Evolutionary conservation across 2,888 invertebrate species (phyloP), one percentile per base, ranked within the genome.

Genomic region (Hemithea aestivaria): DNA sequence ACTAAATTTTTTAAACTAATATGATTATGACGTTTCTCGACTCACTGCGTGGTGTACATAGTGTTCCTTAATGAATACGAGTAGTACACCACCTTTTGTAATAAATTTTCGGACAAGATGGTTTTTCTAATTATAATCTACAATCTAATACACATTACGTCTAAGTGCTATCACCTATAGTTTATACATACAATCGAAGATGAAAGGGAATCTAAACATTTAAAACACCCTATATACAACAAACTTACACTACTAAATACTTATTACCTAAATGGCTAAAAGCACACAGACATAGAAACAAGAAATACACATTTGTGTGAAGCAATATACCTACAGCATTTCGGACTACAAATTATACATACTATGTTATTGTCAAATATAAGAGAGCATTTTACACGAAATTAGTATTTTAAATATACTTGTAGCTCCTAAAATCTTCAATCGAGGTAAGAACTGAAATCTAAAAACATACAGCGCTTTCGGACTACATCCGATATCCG

Each of bases 191-290:
- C n/a, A 5, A 11, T 10, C 29, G 26, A 30, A 22, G 16, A 22
- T 22, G 16, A 26, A 30, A 30, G 9, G 29, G 21, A 21, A 25
- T 20, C 9, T 34, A 29, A 27, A 6, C 11, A 22, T 23, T 16
- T 28, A 39, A 28, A 30, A 41, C 36, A 24, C 36, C 41, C 2
- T 42, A 42, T 42, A 42, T 42, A 42, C 25, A 37, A 26, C 26
- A 42, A 32, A 33, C 32, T 32, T 33, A 41, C 7, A 0, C n/a
- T n/a, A 10, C 8, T 23, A 26, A 30, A 23, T 8, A 16, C 16
- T 2, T 16, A 16, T 16, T 16, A 16, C 5, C 16, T 27, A 36
- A 25, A 33, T 24, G 22, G 9, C 1, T 20, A 25, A 10, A 31
- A 35, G 27, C 26, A 30, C 12, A 34, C 20, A 27, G 3, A 30